A percentile compares a stretch with the other conserved stretches of the same genome.
These are phyloP conservation scores for Typhlichthys subterraneus DNA, from an alignment of 2,797 vertebrate species.

Conservation along the genomic window DNA sequence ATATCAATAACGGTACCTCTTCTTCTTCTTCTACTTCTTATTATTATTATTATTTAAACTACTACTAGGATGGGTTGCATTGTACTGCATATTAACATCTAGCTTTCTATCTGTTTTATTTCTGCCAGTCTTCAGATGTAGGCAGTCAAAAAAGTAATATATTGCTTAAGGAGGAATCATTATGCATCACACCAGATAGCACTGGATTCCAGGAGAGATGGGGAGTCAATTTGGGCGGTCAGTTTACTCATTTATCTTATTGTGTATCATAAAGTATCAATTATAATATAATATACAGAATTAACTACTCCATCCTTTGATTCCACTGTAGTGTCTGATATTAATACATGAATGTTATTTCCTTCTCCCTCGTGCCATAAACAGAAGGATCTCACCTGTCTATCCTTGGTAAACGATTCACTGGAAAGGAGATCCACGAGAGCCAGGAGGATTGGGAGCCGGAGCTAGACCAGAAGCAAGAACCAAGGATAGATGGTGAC, in stretches of 20 bases:
- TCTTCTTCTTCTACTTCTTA: background rate
- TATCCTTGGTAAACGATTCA: conserved; percentile 64
- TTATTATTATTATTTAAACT: background rate
- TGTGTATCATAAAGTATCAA: background rate
- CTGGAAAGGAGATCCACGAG: conserved; percentile 66
- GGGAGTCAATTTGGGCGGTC: conserved; percentile 68
- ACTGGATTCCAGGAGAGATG: conserved; percentile 60
- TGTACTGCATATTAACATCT: background rate
- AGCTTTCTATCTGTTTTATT: background rate
- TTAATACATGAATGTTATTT: background rate
- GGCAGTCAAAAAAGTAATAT: conserved; percentile 57
- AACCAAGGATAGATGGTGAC: conserved; percentile 50
- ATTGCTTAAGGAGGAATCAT: conserved; percentile 70
- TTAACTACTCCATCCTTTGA: background rate
- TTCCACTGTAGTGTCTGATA: background rate
- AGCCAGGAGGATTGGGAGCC: conserved; percentile 69
- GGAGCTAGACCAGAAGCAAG: conserved; percentile 58
- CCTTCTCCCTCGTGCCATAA: conserved; percentile 34
- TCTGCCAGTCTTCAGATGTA: conserved; percentile 43
- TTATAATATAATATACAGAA: background rate
- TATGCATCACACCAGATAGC: conserved; percentile 41
- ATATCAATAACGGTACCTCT: conserved; percentile 10
- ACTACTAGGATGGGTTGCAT: background rate
- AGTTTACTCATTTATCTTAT: conserved; percentile 22
- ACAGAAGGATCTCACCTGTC: conserved; percentile 55